Conservation (phyloP, 2,888 invertebrate genomes). For the Stramonita haemastoma region DNA sequence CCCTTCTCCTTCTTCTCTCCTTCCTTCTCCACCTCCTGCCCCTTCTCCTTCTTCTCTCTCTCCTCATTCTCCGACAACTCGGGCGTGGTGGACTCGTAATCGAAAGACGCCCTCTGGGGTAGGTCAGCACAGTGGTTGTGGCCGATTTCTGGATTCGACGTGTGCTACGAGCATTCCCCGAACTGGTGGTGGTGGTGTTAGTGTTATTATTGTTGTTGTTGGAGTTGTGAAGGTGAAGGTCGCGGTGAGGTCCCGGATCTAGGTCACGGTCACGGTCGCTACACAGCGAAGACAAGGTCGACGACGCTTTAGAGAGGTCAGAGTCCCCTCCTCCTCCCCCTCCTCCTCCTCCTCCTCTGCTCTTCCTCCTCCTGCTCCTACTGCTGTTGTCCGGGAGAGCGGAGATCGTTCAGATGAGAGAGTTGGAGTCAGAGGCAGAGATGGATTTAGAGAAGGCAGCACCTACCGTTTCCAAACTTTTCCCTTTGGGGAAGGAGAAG, state of each 20-base stretch:
- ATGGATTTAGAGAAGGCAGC: no score
- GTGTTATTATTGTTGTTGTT: no score
- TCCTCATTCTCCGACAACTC: slow-evolving; percentile 45
- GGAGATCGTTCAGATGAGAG: background rate
- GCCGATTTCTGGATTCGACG: slow-evolving; percentile 34
- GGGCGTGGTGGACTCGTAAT: slow-evolving; percentile 47
- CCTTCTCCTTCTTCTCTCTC: slow-evolving; percentile 46
- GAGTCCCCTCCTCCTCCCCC: no score
- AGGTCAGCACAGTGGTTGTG: slow-evolving; percentile 33
- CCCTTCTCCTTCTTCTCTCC: slow-evolving; percentile 10
- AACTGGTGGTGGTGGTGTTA: background rate
- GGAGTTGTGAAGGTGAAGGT: background rate
- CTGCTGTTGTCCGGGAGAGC: background rate
- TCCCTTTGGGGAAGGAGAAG: slow-evolving; percentile 3
- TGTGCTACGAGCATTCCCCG: background rate
- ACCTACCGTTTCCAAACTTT: slow-evolving; percentile 19
- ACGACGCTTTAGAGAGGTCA: slow-evolving; percentile 18
- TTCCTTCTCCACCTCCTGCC: background rate
- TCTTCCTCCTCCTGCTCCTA: no score
- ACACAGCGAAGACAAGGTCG: slow-evolving; percentile 21
- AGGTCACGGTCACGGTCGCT: slow-evolving; percentile 15
- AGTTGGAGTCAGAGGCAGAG: slow-evolving; percentile 22
- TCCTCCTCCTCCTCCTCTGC: no score
- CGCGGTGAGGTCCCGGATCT: background rate
- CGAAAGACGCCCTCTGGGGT: slow-evolving; percentile 43